phyloP scores from a whole-genome alignment of 2,888 invertebrate species.

The Hypolimnas misippus region DNA sequence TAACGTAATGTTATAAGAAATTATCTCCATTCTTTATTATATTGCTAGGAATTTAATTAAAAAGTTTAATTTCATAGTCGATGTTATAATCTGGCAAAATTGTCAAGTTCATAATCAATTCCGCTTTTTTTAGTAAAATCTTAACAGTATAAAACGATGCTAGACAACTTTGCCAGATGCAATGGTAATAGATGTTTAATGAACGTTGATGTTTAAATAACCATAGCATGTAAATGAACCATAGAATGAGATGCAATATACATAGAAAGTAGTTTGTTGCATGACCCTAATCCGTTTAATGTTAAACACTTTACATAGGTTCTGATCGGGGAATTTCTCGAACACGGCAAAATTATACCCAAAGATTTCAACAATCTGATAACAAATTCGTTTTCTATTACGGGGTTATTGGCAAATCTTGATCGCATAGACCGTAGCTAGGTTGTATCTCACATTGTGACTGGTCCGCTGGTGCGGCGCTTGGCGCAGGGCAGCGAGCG shows the following conservation, averaged over 20 bases:
- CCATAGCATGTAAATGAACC: slow-evolving; percentile 58
- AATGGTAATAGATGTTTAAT: slow-evolving; percentile 29
- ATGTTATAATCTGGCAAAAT: slow-evolving; percentile 27
- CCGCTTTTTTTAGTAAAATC: neutral
- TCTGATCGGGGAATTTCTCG: slow-evolving; percentile 43
- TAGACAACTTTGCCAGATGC: slow-evolving; percentile 30
- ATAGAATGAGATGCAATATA: slow-evolving; percentile 57
- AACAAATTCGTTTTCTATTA: slow-evolving; percentile 1
- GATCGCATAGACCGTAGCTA: slow-evolving; percentile 73
- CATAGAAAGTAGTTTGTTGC: slow-evolving; percentile 57
- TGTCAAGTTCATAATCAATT: neutral
- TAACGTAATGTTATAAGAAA: neutral
- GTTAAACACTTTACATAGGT: slow-evolving; percentile 48
- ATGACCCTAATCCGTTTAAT: slow-evolving; percentile 57
- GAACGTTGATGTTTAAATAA: slow-evolving; percentile 28
- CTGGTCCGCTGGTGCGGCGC: slow-evolving; percentile 84
- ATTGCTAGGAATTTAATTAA: neutral
- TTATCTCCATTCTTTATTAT: neutral
- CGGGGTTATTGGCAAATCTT: slow-evolving; percentile 63
- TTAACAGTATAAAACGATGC: neutral
- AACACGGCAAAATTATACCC: neutral
- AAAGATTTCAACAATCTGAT: neutral
- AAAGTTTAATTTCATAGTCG: neutral
- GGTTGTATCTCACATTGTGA: slow-evolving; percentile 83
- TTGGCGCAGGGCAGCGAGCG: slow-evolving; percentile 82